Percentiles rank a stretch among this genome's conserved stretches.
These are phyloP conservation scores for Calliopum simillimum DNA, from an alignment of 2,888 invertebrate genomes.

Conservation along the genomic window DNA sequence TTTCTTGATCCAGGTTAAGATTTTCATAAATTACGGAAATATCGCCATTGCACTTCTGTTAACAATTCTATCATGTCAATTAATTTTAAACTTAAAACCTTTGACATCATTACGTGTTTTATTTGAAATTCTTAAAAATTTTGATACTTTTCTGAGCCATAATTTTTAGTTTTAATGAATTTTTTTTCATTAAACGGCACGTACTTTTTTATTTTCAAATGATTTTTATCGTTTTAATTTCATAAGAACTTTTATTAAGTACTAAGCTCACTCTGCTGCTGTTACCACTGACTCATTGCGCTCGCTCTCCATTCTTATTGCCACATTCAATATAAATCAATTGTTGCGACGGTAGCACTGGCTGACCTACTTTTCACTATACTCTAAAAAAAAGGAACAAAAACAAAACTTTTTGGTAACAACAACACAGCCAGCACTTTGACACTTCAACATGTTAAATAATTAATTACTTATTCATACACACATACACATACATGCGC, in stretches of 20 bases:
- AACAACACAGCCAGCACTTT: constrained; percentile 6
- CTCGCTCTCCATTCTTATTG: not conserved
- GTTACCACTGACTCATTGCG: constrained; percentile 10
- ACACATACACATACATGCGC: not conserved
- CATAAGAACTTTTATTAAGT: not conserved
- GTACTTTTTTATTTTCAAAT: not conserved
- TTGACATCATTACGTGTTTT: too few relatives aligned
- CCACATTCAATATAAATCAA: constrained; percentile 5
- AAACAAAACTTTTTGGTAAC: not conserved
- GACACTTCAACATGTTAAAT: constrained; percentile 8
- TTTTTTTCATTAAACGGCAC: not conserved
- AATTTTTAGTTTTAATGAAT: not conserved
- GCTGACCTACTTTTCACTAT: constrained; percentile 5
- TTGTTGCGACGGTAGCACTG: constrained; percentile 1
- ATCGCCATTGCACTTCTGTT: too few relatives aligned
- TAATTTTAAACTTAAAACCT: too few relatives aligned
- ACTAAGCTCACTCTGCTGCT: not conserved
- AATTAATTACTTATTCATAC: constrained; percentile 16
- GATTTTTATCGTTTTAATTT: constrained; percentile 6
- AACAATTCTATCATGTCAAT: too few relatives aligned
- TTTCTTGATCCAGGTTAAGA: too few relatives aligned
- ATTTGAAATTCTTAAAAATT: not conserved
- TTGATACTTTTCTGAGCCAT: not conserved
- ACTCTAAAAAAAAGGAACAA: not conserved
- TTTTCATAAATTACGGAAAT: too few relatives aligned